These are phyloP conservation scores for Pelochelys cantorii DNA, from an alignment of 2,797 vertebrate genomes.

Conservation along the genomic window DNA sequence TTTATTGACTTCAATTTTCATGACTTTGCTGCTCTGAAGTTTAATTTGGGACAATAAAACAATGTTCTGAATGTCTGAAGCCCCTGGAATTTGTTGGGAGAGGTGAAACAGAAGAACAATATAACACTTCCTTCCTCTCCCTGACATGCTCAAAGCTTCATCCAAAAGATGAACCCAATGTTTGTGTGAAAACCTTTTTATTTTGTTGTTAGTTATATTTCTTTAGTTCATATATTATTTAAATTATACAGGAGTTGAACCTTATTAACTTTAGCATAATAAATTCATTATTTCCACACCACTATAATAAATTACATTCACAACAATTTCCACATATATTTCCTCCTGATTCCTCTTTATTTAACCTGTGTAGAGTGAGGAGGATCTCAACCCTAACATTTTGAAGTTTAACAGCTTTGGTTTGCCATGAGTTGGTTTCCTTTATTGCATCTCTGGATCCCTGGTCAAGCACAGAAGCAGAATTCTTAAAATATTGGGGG, in stretches of 20 bases:
- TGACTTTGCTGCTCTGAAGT: neutral
- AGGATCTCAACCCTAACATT: fast-evolving
- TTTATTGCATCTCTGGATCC: neutral
- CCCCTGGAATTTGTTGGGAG: neutral
- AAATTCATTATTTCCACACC: neutral
- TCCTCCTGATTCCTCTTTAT: neutral
- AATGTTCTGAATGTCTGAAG: neutral
- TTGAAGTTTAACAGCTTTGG: neutral
- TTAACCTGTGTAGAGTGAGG: neutral
- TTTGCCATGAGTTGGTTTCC: neutral
- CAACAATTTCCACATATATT: neutral
- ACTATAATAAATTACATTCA: neutral
- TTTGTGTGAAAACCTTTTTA: neutral
- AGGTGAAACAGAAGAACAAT: neutral
- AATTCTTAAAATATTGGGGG: neutral
- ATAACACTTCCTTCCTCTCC: constrained; percentile 21
- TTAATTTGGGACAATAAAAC: neutral
- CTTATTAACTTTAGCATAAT: neutral
- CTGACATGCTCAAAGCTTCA: constrained; percentile 10
- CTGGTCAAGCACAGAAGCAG: neutral
- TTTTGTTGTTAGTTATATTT: neutral
- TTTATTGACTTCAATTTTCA: neutral
- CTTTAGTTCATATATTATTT: neutral
- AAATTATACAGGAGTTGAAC: neutral
- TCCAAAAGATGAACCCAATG: neutral